These are phyloP conservation scores for Aphelenchoides fujianensis DNA, from an alignment of 1,140 invertebrate species.

Conservation along the genomic window DNA sequence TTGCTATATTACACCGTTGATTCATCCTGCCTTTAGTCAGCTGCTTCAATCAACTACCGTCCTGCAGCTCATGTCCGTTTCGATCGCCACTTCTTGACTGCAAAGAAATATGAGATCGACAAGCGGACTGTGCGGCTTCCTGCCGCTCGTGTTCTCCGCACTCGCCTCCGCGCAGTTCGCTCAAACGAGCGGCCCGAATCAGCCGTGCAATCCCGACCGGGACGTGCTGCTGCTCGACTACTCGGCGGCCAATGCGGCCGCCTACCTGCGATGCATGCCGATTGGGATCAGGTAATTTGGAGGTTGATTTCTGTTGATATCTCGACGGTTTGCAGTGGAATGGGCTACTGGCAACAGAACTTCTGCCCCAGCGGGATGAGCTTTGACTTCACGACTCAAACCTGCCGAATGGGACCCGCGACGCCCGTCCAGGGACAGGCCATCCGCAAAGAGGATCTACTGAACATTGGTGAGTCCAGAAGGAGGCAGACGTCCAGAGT, in stretches of 20 bases:
- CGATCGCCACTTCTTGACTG: no score
- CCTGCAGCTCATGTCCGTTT: no score
- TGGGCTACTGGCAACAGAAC: slow-evolving; percentile 58
- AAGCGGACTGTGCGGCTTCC: no score
- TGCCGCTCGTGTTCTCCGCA: no score
- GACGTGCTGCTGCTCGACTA: slow-evolving; percentile 46
- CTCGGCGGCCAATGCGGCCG: slow-evolving; percentile 30
- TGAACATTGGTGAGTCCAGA: slow-evolving; percentile 49
- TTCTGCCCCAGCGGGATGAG: slow-evolving; percentile 57
- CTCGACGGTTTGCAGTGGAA: slow-evolving; percentile 35
- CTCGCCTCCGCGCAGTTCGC: no score
- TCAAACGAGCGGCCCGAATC: slow-evolving; percentile 25
- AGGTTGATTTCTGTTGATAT: not conserved
- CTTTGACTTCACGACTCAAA: slow-evolving; percentile 58
- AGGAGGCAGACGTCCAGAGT: not conserved
- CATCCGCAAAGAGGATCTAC: slow-evolving; percentile 40
- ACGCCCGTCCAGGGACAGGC: slow-evolving; percentile 29
- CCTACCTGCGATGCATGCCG: slow-evolving; percentile 41
- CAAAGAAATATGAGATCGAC: no score
- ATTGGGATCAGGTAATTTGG: slow-evolving; percentile 39
- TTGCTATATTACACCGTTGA: no score
- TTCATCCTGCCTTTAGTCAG: no score
- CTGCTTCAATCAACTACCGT: no score
- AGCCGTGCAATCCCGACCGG: slow-evolving; percentile 38
- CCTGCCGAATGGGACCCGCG: slow-evolving; percentile 37